Base-by-base conservation (phyloP, 1,140 invertebrate species). In the Euwallacea fornicatus region DNA sequence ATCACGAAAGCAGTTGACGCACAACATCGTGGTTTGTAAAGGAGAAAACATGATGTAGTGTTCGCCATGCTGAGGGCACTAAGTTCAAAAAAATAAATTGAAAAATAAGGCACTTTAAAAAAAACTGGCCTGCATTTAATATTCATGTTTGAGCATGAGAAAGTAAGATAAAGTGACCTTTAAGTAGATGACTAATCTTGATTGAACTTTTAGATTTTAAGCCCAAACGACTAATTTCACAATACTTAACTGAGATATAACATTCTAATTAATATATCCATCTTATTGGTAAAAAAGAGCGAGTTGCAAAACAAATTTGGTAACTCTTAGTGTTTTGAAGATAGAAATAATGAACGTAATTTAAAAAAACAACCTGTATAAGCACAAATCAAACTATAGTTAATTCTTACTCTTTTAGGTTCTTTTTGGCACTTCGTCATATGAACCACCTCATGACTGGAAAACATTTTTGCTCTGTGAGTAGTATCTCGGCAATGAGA, bases 381-480 rank as follows among this genome's bases (percentile, higher is more conserved):
- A 50, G 6, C 13, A 50, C 13, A 50, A 59, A 15, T 65, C 10
- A 50, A 60, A 33, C 2, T 50, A 3, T 6, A 50, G 13, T 50
- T 11, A 61, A 33, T 33, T 33, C 73, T 82, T 78, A 87, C 86
- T 74, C 86, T 83, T 79, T 89, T 87, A 10, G 85, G 86, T 74
- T 91, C 89, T 74, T 88, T 88, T 3, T 85, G 82, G 74, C 88
- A 88, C 76, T 90, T 90, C 9, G 88, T 88, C 86, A 90, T 89
- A 74, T 88, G 88, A 7, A 90, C 85, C 8, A 91, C 86, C 58
- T 91, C 89, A 78, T 91, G 89, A 16, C 85, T 83, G 0, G 89
- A 88, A 78, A 91, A 91, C 89, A 91, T 91, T 79, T 90, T 89
- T 0, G 89, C 89, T 42, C 88, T 81, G 75, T 91, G 89, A 3